Percentiles rank a stretch among this genome's conserved stretches.
Conservation (phyloP, 2,888 invertebrate species). For the Drosophila lacicola region DNA sequence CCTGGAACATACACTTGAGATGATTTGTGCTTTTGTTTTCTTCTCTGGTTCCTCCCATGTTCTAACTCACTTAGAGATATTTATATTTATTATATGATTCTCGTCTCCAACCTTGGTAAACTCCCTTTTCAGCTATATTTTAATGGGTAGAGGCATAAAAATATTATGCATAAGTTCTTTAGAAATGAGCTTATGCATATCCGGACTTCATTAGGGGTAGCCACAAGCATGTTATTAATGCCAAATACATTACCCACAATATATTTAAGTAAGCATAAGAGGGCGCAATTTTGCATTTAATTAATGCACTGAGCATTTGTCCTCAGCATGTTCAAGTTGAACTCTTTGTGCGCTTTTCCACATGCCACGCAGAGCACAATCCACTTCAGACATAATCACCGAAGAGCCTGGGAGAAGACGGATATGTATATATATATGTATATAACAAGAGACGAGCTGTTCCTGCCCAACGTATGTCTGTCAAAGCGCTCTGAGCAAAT, state of each 20-base stretch:
- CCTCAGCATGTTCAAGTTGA: constrained; percentile 36
- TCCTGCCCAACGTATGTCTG: constrained; percentile 41
- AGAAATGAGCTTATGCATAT: constrained; percentile 11
- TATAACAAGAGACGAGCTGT: neutral
- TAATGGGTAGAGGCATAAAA: neutral
- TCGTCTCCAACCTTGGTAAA: too few species aligned
- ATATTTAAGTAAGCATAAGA: constrained; percentile 12
- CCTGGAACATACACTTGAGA: too few species aligned
- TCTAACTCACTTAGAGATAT: too few species aligned
- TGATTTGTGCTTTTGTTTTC: too few species aligned
- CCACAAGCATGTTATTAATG: constrained; percentile 1
- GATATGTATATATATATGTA: neutral
- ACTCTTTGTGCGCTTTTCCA: constrained; percentile 50
- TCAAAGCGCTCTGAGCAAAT: constrained; percentile 71
- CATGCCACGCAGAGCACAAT: constrained; percentile 32
- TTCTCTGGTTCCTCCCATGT: too few species aligned
- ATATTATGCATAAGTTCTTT: neutral
- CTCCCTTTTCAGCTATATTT: neutral
- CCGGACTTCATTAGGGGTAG: constrained; percentile 10
- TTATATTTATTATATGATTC: too few species aligned
- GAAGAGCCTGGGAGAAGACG: constrained; percentile 24
- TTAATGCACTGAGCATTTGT: constrained; percentile 65
- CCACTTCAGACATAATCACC: constrained; percentile 71
- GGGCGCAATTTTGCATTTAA: constrained; percentile 60
- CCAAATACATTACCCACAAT: constrained; percentile 12